Percentiles rank a stretch among this genome's conserved stretches.
phyloP scores from a whole-genome alignment of 2,888 invertebrate species.

The Heliconius ethilla region DNA sequence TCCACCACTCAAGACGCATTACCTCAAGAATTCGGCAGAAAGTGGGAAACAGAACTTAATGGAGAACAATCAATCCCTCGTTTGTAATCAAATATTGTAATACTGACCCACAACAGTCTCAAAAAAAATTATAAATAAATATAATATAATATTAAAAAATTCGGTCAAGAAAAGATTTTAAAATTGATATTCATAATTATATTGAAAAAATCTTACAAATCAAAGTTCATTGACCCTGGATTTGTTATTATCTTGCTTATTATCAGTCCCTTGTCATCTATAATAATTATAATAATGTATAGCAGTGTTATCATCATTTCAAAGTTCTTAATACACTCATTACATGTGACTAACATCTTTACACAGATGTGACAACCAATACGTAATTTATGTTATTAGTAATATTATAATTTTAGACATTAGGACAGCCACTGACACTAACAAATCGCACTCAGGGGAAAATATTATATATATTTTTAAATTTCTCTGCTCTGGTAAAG shows the following conservation, averaged over 20 bases:
- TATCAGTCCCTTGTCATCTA: constrained; percentile 22
- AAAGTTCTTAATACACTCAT: constrained; percentile 33
- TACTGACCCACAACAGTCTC: too few species aligned
- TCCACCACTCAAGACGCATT: too few species aligned
- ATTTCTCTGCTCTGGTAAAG: too few species aligned
- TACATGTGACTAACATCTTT: constrained; percentile 28
- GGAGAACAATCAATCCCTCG: too few species aligned
- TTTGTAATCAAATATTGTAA: too few species aligned
- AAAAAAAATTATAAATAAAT: not conserved
- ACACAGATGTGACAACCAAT: not conserved
- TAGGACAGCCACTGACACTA: too few species aligned
- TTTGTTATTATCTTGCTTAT: not conserved
- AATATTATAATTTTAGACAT: not conserved
- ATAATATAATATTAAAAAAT: not conserved
- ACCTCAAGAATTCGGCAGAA: too few species aligned
- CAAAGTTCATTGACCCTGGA: constrained; percentile 27
- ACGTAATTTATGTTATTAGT: not conserved
- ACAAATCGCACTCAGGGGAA: too few species aligned
- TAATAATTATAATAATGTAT: constrained; percentile 16
- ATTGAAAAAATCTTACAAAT: constrained; percentile 1
- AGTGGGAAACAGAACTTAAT: too few species aligned
- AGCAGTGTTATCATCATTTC: constrained; percentile 31
- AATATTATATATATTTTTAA: too few species aligned
- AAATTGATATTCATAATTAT: not conserved
- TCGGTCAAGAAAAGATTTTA: constrained; percentile 2